Evolutionary conservation across 2,113 vertebrate species (phyloP).

Genomic region (Bos javanicus): DNA sequence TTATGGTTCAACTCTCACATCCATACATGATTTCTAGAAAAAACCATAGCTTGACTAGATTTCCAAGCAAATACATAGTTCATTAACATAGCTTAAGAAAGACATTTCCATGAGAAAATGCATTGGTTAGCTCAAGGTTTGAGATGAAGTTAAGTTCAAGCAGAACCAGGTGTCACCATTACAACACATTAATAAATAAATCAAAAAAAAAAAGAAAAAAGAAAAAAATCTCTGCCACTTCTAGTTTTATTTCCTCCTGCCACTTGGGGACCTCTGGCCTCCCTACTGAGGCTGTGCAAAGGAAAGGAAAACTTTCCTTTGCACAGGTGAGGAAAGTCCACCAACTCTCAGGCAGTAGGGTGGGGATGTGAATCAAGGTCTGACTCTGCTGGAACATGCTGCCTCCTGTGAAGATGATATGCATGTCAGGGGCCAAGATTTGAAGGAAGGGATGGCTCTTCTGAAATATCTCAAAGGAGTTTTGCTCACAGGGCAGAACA

Average conservation of each 20-base stretch:
- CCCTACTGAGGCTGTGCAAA: background rate
- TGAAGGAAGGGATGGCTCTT: constrained; percentile 14
- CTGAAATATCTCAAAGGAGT: background rate
- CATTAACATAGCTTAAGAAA: background rate
- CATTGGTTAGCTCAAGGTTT: background rate
- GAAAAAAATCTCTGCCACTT: background rate
- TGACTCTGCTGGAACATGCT: background rate
- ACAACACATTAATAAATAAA: background rate
- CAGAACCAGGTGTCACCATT: background rate
- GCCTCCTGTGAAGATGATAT: background rate
- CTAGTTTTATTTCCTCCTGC: background rate
- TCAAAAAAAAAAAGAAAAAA: background rate
- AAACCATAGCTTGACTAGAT: background rate
- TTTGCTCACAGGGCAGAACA: constrained; percentile 14
- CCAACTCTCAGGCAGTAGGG: background rate
- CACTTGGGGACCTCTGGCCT: background rate
- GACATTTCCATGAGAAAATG: background rate
- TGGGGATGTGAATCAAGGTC: background rate
- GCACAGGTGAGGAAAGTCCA: background rate
- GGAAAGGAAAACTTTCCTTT: background rate
- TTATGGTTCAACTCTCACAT: background rate
- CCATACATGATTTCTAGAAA: background rate
- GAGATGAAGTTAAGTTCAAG: background rate
- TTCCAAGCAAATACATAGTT: background rate
- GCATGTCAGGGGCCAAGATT: background rate